These are phyloP conservation scores for Bujurquina vittata DNA, from an alignment of 2,113 vertebrate genomes.

Conservation along the genomic window DNA sequence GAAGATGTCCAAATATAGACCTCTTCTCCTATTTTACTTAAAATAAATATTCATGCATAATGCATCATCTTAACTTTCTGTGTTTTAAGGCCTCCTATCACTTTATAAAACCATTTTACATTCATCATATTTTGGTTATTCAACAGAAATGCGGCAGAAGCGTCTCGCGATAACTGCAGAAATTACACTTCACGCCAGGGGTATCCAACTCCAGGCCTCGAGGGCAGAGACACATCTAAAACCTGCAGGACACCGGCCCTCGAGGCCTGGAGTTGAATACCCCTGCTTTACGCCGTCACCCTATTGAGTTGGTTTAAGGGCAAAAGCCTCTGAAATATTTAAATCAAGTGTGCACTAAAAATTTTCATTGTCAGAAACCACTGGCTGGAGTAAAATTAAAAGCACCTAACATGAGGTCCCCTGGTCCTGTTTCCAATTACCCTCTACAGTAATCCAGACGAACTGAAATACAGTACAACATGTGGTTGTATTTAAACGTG, in stretches of 20 bases:
- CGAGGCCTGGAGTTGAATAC: no score
- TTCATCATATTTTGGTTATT: neutral
- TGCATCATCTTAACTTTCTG: neutral
- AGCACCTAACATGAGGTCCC: conserved; percentile 50
- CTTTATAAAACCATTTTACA: neutral
- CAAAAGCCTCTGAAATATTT: conserved; percentile 52
- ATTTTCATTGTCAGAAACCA: conserved; percentile 50
- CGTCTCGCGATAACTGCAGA: neutral
- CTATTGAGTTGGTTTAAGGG: conserved; percentile 1
- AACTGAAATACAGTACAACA: conserved; percentile 63
- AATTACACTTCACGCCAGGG: neutral
- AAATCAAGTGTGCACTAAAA: conserved; percentile 49
- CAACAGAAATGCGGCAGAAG: neutral
- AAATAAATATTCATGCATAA: conserved; percentile 21
- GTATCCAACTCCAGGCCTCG: no score
- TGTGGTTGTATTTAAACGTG: conserved; percentile 72
- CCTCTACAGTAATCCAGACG: conserved; percentile 67
- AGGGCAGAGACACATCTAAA: no score
- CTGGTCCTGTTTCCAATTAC: conserved; percentile 80
- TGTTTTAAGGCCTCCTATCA: neutral
- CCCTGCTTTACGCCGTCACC: neutral
- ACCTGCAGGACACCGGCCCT: no score
- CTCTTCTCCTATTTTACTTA: conserved; percentile 9
- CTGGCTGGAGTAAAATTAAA: conserved; percentile 66
- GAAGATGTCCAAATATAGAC: conserved; percentile 48